Evolutionary conservation across 2,888 invertebrate genomes (phyloP), one percentile per base, ranked within the genome.

Genomic region (Actias luna): DNA sequence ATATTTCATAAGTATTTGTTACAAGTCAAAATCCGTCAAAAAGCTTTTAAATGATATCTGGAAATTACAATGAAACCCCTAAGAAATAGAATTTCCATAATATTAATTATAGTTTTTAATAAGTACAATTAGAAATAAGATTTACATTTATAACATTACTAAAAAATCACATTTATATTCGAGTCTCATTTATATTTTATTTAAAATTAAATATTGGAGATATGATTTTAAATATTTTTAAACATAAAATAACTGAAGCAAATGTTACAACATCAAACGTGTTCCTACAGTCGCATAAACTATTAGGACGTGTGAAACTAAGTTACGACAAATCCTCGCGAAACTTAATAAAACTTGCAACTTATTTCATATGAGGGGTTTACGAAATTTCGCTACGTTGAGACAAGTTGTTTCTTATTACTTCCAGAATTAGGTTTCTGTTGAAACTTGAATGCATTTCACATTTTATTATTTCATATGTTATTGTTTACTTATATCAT

Each of bases 331-430:
- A 25, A 52, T 16, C 27, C 27, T 27, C 27, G 46, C 46, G 29
- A 50, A 22, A 46, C 60, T 60, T 60, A 31, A 46, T 46, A 60
- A 60, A 60, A 46, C 46, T 42, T 60, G 42, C 31, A 46, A 16
- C 60, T 31, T 46, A 22, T 46, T 46, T 46, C 33, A 22, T 46
- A 46, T 42, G 31, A 22, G 46, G 5, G 42, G 7, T 42, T 42
- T 18, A 42, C n/a, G 42, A 42, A 18, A 60, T 39, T 46, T 29
- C 29, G 29, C 29, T 46, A 29, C 46, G 12, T 18, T 31, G 52
- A n/a, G n/a, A 39, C 39, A 39, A 39, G 39, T 42, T 42, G 42
- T 42, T 42, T 42, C 42, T 42, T 42, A 42, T 42, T 42, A n/a
- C 42, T 42, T 42, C n/a, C 42, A 42, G 42, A 42, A 42, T 5